Evolutionary conservation across 2,113 vertebrate species (phyloP).

Genomic region (Aegypius monachus): DNA sequence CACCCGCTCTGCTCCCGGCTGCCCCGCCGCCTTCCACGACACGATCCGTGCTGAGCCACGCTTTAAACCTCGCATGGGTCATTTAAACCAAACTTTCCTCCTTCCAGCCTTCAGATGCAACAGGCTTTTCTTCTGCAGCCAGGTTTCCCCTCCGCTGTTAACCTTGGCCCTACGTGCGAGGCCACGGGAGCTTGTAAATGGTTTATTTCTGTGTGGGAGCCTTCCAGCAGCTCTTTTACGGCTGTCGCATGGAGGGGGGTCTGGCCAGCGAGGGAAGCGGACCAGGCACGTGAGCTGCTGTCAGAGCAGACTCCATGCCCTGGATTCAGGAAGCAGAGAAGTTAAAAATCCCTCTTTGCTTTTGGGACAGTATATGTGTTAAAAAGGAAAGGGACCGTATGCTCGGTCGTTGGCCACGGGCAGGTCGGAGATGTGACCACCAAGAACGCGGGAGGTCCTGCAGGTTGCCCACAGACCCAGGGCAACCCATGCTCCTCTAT

Average conservation of each 20-base stretch:
- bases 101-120: background rate
- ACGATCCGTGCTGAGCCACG: background rate
- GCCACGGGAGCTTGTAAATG: background rate
- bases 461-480: background rate
- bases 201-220: slow-evolving; percentile 17
- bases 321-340: background rate
- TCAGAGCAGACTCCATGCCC: background rate
- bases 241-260: background rate
- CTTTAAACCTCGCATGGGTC: background rate
- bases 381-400: background rate
- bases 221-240: background rate
- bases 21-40: accelerated
- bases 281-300: background rate
- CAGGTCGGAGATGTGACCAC: background rate
- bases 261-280: background rate
- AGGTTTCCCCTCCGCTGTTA: background rate
- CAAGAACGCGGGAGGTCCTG: background rate
- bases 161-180: background rate
- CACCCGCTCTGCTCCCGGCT: accelerated
- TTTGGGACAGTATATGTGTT: background rate
- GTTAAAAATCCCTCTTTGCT: background rate
- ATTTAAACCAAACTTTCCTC: background rate
- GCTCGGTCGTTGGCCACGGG: accelerated
- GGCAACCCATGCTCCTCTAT: background rate
- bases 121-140: background rate